Percentiles rank a stretch among this genome's conserved stretches.
Evolutionary conservation across 2,797 vertebrate species (phyloP).

Genomic region (Lutra lutra): DNA sequence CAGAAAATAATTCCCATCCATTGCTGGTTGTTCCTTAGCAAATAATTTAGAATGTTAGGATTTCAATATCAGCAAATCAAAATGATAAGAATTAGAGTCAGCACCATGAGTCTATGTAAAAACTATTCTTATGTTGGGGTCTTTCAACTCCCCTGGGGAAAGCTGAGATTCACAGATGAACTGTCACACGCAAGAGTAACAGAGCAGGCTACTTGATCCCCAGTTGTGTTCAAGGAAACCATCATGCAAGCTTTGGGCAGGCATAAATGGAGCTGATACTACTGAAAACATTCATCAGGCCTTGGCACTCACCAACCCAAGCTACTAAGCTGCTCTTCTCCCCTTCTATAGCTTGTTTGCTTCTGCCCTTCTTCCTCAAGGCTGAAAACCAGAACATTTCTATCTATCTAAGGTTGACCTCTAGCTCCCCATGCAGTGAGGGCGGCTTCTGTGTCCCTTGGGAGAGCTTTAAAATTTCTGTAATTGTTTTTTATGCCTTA

Average conservation of each 20-base stretch:
- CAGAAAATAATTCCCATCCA: not conserved
- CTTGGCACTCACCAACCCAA: not conserved
- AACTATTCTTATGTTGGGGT: not conserved
- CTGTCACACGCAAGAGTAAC: not conserved
- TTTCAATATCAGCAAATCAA: not conserved
- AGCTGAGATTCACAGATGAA: not conserved
- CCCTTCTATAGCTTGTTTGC: not conserved
- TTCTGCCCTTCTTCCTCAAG: not conserved
- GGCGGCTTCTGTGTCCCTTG: not conserved
- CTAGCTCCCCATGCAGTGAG: not conserved
- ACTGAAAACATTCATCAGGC: not conserved
- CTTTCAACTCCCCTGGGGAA: not conserved
- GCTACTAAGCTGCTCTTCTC: no score
- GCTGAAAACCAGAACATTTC: not conserved
- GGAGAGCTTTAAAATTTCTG: not conserved
- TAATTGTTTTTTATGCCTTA: not conserved
- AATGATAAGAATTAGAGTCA: not conserved
- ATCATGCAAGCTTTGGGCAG: no score
- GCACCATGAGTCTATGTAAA: not conserved
- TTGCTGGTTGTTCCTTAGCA: not conserved
- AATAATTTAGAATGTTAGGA: constrained; percentile 1
- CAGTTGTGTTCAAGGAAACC: not conserved
- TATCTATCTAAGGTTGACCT: not conserved
- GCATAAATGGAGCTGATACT: not conserved
- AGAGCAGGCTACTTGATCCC: not conserved